phyloP scores from a whole-genome alignment of 2,113 vertebrate genomes.

The Trichechus manatus region DNA sequence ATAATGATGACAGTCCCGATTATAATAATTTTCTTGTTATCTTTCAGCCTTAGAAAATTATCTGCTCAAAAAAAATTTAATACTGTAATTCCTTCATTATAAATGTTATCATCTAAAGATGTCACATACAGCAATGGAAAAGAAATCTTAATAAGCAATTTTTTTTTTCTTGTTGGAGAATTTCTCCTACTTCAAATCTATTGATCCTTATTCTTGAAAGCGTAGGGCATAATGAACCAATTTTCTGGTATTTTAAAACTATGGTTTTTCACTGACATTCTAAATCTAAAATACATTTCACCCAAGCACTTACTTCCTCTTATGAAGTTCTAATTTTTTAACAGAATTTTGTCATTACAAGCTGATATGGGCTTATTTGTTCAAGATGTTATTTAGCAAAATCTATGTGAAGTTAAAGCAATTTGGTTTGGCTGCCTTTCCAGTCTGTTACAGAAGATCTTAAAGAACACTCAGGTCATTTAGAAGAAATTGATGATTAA shows the following conservation, averaged over 20 bases:
- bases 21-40: constrained; percentile 64
- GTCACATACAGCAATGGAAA: constrained; percentile 54
- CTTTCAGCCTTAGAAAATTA: constrained; percentile 54
- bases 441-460: neutral
- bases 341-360: neutral
- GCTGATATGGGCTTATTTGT: neutral
- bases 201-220: constrained; percentile 10
- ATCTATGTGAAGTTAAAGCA: neutral
- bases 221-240: neutral
- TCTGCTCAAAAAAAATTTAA: constrained; percentile 46
- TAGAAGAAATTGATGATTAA: neutral
- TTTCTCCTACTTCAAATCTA: neutral
- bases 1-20: constrained; percentile 62
- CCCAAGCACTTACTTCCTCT: neutral
- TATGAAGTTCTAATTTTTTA: neutral
- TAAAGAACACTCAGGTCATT: neutral
- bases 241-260: neutral
- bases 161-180: neutral
- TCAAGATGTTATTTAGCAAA: neutral
- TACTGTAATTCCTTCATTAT: constrained; percentile 52
- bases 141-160: constrained; percentile 39
- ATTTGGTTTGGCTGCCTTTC: neutral
- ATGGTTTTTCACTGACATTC: neutral
- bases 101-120: constrained; percentile 55
- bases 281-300: constrained; percentile 33